Percentiles rank a stretch among this genome's conserved stretches.
phyloP scores from a whole-genome alignment of 2,797 vertebrate genomes.

The Scomberomorus guttatus region DNA sequence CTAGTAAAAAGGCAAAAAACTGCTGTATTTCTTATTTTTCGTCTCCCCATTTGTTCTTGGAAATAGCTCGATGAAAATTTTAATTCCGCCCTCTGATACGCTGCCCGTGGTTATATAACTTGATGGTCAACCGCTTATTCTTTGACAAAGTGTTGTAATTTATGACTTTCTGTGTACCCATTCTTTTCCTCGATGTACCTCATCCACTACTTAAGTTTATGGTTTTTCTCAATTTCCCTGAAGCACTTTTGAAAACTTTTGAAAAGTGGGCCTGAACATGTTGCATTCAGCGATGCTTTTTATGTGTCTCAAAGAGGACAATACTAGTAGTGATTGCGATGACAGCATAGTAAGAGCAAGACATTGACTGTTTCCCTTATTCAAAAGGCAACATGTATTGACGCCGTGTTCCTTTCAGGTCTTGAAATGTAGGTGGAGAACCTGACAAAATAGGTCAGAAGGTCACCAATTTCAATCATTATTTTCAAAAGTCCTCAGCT shows the following conservation, averaged over 20 bases:
- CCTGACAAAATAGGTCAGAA: background rate
- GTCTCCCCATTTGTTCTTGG: background rate
- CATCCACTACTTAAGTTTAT: conserved; percentile 24
- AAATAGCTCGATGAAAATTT: background rate
- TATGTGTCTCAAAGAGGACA: conserved; percentile 30
- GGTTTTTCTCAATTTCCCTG: conserved; percentile 26
- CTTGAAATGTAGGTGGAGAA: background rate
- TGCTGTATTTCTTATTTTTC: background rate
- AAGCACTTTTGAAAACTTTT: conserved; percentile 27
- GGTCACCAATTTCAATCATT: background rate
- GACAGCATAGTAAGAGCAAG: conserved; percentile 6
- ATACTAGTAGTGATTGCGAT: conserved; percentile 25
- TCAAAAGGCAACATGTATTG: conserved; percentile 19
- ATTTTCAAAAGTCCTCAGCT: background rate
- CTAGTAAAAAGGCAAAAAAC: background rate
- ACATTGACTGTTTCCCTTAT: background rate
- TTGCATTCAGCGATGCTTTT: conserved; percentile 9
- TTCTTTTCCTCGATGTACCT: background rate
- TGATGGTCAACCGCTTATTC: background rate
- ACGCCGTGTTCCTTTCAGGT: background rate
- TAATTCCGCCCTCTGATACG: background rate
- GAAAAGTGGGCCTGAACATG: conserved; percentile 32
- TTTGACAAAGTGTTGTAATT: conserved; percentile 21
- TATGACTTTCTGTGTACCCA: background rate
- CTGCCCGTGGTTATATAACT: background rate